These are phyloP conservation scores for Eupsittula cactorum DNA, from an alignment of 2,113 vertebrate species.

Conservation along the genomic window DNA sequence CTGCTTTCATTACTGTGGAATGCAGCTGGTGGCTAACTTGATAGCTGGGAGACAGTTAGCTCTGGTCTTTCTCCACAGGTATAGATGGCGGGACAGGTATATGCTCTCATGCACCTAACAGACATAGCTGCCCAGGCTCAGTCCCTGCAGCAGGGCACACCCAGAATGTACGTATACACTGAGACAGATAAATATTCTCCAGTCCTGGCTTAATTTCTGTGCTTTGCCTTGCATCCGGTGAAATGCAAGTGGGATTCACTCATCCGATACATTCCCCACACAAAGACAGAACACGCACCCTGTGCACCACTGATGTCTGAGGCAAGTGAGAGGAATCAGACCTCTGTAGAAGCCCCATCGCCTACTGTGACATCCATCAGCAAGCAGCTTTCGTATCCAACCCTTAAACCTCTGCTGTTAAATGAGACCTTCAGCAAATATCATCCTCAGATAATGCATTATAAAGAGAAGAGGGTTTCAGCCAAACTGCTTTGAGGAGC, in stretches of 20 bases:
- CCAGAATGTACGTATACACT: neutral
- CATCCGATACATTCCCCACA: neutral
- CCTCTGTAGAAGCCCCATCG: accelerated
- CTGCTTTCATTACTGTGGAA: neutral
- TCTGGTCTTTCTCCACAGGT: neutral
- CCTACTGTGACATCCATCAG: neutral
- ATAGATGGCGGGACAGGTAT: neutral
- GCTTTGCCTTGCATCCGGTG: neutral
- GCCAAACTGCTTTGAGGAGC: neutral
- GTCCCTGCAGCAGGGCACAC: neutral
- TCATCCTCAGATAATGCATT: neutral
- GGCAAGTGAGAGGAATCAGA: neutral
- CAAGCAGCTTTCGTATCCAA: neutral
- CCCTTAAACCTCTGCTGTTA: neutral
- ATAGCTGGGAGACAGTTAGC: neutral
- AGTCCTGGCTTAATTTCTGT: neutral
- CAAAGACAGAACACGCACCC: neutral
- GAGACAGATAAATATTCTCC: neutral
- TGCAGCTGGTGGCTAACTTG: neutral
- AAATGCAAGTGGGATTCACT: neutral
- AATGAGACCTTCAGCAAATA: neutral
- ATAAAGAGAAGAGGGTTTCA: neutral
- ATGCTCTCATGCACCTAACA: neutral
- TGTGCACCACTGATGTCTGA: neutral
- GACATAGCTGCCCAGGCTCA: neutral